These are phyloP conservation scores for Prunella himalayana DNA, from an alignment of 2,113 vertebrate genomes.

Conservation along the genomic window DNA sequence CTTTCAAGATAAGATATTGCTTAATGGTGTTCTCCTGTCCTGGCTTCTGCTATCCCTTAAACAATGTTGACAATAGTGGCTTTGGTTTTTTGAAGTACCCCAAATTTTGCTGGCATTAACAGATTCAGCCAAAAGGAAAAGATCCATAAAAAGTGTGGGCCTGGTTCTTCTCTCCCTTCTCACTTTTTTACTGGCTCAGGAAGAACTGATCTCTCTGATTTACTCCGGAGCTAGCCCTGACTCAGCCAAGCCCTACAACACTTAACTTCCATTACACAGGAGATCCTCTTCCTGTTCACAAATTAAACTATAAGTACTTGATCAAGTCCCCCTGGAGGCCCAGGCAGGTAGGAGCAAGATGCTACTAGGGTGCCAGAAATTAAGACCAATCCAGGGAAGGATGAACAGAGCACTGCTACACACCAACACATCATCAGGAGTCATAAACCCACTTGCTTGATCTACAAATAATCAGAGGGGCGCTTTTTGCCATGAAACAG, in stretches of 20 bases:
- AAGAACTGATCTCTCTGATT: not conserved
- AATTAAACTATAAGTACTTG: not conserved
- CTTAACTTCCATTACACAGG: not conserved
- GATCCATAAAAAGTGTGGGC: not conserved
- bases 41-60: not conserved
- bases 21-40: not conserved
- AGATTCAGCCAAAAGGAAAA: not conserved
- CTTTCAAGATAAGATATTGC: not conserved
- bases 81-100: not conserved
- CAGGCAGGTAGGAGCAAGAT: not conserved
- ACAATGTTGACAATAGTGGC: not conserved
- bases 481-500: not conserved
- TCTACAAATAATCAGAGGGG: not conserved
- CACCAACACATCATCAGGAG: not conserved
- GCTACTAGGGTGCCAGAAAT: not conserved
- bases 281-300: not conserved
- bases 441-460: not conserved
- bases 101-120: not conserved
- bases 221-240: not conserved
- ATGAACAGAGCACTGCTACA: not conserved
- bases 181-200: not conserved
- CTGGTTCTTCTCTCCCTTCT: not conserved
- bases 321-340: not conserved
- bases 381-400: not conserved
- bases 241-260: not conserved